Evolutionary conservation across 2,888 invertebrate genomes (phyloP), one percentile per base, ranked within the genome.

Genomic region (Hemistola chrysoprasaria): DNA sequence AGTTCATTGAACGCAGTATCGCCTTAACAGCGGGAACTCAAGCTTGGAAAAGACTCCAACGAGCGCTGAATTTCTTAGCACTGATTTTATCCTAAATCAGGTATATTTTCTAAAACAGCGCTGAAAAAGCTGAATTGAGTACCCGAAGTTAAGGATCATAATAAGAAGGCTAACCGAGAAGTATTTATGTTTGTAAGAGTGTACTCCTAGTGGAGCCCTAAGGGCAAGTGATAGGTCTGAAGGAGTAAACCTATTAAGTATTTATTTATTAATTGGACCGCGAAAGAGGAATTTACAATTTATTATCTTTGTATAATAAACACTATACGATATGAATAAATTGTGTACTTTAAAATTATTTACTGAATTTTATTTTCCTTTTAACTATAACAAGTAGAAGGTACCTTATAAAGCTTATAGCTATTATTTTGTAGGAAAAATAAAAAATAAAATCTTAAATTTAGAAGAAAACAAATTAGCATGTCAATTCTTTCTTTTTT

Each of bases 301-400:
- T 88, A 86, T 85, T 83, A 85, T 78, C 84, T 87, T 87, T 88
- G 87, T 87, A 88, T 85, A 83, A 85, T 80, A 82, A 77, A 83
- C 67, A 66, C 78, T 80, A 81, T 85, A 82, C 84, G 87, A 86
- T 88, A 86, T 78, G 50, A 88, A 88, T 88, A 88, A 87, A 88
- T 87, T 87, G 87, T 87, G 87, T 87, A 88, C 83, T 83, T 85
- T 79, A 81, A 72, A 84, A 79, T 71, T 77, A 75, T 61, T 50
- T 8, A 16, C 58, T 57, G 72, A 45, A 72, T 86, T 86, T 87
- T 62, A 83, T 83, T 84, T 68, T 50, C 44, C 35, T 25, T 20
- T 29, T 6, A n/a, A 21, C 8, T 24, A 6, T 20, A 24, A 24
- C 1, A 11, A 11, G 23, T 20, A 16, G 16, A 3, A 16, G n/a